Conservation (phyloP, 2,797 vertebrate species). For the Sebastes wilsoni region DNA sequence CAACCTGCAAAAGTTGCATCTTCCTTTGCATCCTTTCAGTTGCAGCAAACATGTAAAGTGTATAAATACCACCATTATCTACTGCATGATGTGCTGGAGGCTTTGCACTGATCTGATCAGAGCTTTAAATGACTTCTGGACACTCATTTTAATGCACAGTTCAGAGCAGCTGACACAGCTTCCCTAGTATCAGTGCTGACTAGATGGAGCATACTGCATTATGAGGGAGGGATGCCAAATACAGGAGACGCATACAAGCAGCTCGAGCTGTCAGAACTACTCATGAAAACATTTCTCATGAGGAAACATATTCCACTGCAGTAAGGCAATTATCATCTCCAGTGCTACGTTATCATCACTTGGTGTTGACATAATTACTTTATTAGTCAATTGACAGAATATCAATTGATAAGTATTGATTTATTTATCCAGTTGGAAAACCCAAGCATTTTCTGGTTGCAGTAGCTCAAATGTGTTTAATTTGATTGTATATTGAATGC, state of each 20-base stretch:
- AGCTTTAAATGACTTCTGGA: constrained; percentile 40
- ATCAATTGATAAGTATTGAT: neutral
- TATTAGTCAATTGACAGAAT: neutral
- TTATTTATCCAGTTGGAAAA: neutral
- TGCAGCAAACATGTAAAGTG: neutral
- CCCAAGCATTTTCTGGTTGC: neutral
- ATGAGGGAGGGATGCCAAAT: constrained; percentile 59
- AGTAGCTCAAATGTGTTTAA: neutral
- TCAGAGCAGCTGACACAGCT: constrained; percentile 65
- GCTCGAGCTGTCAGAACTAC: constrained; percentile 36
- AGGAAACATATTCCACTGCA: constrained; percentile 41
- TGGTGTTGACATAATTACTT: constrained; percentile 1
- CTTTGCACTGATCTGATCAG: constrained; percentile 17
- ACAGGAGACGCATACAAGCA: constrained; percentile 53
- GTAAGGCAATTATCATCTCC: constrained; percentile 8
- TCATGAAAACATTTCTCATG: constrained; percentile 41
- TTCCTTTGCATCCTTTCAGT: neutral
- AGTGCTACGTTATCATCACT: constrained; percentile 2
- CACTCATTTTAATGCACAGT: constrained; percentile 43
- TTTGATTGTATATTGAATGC: neutral
- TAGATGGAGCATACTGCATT: constrained; percentile 59
- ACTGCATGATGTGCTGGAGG: neutral
- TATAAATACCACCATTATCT: neutral
- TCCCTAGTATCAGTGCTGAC: constrained; percentile 36
- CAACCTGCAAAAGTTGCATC: neutral